phyloP scores from a whole-genome alignment of 2,113 vertebrate genomes.

The Felis chaus region DNA sequence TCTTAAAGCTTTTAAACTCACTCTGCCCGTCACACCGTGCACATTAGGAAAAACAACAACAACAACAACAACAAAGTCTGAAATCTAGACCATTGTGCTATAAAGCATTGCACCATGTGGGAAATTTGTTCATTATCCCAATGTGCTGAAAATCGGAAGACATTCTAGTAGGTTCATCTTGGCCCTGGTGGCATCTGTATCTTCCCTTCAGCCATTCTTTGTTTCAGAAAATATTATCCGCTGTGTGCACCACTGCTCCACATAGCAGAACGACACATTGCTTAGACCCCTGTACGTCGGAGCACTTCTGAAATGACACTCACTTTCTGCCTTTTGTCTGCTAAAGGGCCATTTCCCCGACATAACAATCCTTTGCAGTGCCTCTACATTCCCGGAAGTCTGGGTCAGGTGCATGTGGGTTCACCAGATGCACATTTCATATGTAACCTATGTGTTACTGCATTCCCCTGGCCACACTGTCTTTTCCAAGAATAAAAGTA shows the following conservation, averaged over 20 bases:
- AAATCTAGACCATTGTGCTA: conserved; percentile 26
- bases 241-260: background rate
- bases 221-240: background rate
- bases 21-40: conserved; percentile 63
- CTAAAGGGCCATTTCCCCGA: background rate
- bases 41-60: conserved; percentile 9
- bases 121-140: conserved; percentile 37
- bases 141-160: conserved; percentile 52
- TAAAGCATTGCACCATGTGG: background rate
- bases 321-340: background rate
- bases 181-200: conserved; percentile 1
- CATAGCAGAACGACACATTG: background rate
- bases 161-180: conserved; percentile 35
- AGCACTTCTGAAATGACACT: background rate
- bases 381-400: background rate
- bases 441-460: background rate
- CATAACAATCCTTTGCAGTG: background rate
- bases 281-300: background rate
- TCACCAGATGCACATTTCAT: background rate
- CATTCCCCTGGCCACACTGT: background rate
- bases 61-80: conserved; percentile 29
- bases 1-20: conserved; percentile 69
- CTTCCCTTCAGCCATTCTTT: background rate
- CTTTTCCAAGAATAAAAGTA: background rate
- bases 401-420: background rate